These are phyloP conservation scores for Esperia sulphurella DNA, from an alignment of 2,888 invertebrate species.

Conservation along the genomic window DNA sequence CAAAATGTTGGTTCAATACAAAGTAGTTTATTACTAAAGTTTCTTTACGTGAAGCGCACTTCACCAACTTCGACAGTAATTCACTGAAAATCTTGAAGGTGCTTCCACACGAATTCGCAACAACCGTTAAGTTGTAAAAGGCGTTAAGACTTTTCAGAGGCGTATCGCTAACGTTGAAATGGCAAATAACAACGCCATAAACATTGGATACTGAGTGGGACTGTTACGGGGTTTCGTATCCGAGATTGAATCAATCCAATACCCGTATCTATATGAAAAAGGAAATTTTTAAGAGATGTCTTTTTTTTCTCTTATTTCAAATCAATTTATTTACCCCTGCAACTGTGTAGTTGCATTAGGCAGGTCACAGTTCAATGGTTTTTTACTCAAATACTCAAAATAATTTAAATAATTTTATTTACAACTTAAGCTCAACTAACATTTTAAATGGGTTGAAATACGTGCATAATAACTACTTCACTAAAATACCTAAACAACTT, in stretches of 20 bases:
- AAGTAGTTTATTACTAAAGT: background rate
- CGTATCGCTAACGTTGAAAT: constrained; percentile 19
- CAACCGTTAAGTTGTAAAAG: constrained; percentile 1
- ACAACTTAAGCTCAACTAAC: too few relatives aligned
- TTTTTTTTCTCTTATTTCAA: too few relatives aligned
- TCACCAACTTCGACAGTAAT: background rate
- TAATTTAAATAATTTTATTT: too few relatives aligned
- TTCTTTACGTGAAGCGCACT: background rate
- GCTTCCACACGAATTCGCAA: constrained; percentile 2
- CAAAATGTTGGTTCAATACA: background rate
- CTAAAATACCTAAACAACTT: too few relatives aligned
- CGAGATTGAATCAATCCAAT: background rate
- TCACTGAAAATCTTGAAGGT: constrained; percentile 4
- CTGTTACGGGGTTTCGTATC: background rate
- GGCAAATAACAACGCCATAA: constrained; percentile 27
- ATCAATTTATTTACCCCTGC: too few relatives aligned
- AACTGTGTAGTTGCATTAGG: too few relatives aligned
- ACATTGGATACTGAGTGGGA: constrained; percentile 13
- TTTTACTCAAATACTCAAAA: too few relatives aligned
- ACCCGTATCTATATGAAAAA: too few relatives aligned
- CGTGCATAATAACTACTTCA: too few relatives aligned
- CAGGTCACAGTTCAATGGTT: too few relatives aligned
- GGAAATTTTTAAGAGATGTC: too few relatives aligned
- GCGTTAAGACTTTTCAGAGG: background rate
- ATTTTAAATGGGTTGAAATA: too few relatives aligned